A percentile compares a stretch with the other conserved stretches of the same genome.
Evolutionary conservation across 1,140 invertebrate species (phyloP).

Genomic region (Nymphalis io): DNA sequence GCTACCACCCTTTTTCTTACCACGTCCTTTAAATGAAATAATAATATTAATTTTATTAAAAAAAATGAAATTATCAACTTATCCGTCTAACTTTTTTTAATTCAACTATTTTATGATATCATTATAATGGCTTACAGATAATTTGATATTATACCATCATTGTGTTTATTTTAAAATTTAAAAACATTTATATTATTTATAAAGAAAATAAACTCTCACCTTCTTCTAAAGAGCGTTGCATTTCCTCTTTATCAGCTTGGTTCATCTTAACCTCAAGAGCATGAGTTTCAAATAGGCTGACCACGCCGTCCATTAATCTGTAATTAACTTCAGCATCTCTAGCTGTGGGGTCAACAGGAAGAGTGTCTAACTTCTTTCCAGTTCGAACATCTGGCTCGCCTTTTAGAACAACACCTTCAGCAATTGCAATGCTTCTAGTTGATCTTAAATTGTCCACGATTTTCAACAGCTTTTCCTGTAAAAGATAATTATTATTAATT

Average conservation of each 20-base stretch:
- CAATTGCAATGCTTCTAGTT: conserved; percentile 60
- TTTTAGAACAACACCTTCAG: conserved; percentile 65
- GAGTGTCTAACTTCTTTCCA: conserved; percentile 58
- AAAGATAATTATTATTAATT: conserved; percentile 33
- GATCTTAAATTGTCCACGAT: conserved; percentile 70
- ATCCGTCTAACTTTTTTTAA: too few species aligned
- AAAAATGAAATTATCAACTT: too few species aligned
- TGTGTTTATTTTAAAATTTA: too few species aligned
- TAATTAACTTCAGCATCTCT: conserved; percentile 73
- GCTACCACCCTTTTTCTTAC: conserved; percentile 65
- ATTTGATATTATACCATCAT: too few species aligned
- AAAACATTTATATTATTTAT: too few species aligned
- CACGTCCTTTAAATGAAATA: conserved; percentile 57
- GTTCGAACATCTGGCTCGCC: conserved; percentile 56
- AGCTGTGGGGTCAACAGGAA: conserved; percentile 65
- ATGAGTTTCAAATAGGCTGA: conserved; percentile 71
- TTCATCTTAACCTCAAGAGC: conserved; percentile 74
- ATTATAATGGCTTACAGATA: too few species aligned
- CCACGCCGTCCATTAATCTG: conserved; percentile 69
- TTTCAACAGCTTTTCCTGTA: conserved; percentile 71
- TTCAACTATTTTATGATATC: not conserved
- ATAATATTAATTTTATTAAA: not conserved
- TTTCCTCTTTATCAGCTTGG: conserved; percentile 65
- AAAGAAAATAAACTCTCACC: conserved; percentile 43
- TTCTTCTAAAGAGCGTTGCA: conserved; percentile 74